Evolutionary conservation across 2,888 invertebrate genomes (phyloP).

Genomic region (Oegoconia quadripuncta): DNA sequence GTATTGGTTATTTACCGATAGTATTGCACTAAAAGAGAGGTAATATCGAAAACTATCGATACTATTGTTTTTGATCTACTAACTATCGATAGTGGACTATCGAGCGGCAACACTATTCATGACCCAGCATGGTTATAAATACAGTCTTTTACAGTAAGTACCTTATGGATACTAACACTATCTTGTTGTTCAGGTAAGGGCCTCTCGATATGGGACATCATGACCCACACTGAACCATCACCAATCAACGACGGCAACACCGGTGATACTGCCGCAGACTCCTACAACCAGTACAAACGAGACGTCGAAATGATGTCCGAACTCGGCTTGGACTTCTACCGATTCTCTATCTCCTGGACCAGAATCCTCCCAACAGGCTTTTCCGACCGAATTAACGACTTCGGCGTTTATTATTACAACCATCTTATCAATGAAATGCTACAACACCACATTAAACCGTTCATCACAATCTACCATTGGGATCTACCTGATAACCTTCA

Average conservation of each 20-base stretch:
- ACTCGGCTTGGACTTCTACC: slow-evolving; percentile 71
- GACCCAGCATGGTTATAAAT: not conserved
- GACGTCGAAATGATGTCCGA: slow-evolving; percentile 64
- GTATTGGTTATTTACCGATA: no score
- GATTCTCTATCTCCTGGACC: slow-evolving; percentile 82
- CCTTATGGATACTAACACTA: not conserved
- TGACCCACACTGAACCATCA: slow-evolving; percentile 38
- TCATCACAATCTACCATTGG: slow-evolving; percentile 81
- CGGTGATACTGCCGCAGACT: slow-evolving; percentile 83
- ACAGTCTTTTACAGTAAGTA: not conserved
- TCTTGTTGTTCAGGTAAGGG: slow-evolving; percentile 69
- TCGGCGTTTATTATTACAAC: slow-evolving; percentile 82
- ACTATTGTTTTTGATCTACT: no score
- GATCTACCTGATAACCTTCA: slow-evolving; percentile 78
- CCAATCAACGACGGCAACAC: slow-evolving; percentile 41
- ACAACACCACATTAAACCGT: slow-evolving; percentile 75
- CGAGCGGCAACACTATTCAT: no score
- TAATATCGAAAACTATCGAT: no score
- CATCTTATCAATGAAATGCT: slow-evolving; percentile 79
- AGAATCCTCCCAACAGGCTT: slow-evolving; percentile 81
- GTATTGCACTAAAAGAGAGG: no score
- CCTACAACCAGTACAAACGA: slow-evolving; percentile 80
- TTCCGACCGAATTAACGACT: slow-evolving; percentile 67
- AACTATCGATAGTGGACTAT: no score
- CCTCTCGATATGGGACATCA: slow-evolving; percentile 77